These are phyloP conservation scores for Anarhynchus alexandrinus DNA, from an alignment of 2,113 vertebrate genomes.

Conservation along the genomic window DNA sequence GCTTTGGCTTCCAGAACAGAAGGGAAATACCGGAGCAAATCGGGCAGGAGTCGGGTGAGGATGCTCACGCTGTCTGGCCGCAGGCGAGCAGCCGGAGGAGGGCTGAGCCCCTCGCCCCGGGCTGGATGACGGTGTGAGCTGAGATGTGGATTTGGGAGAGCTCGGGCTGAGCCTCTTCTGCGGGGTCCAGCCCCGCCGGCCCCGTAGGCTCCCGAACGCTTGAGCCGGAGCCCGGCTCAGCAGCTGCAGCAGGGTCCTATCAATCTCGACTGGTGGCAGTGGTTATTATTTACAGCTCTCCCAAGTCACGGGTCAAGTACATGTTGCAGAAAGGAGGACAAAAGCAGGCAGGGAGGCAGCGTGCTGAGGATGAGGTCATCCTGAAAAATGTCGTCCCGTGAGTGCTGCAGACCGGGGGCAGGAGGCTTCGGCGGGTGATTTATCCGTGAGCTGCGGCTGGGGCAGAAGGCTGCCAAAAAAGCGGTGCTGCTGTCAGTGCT, in stretches of 20 bases:
- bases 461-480: neutral
- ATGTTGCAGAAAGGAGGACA: neutral
- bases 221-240: neutral
- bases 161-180: neutral
- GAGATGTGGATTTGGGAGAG: neutral
- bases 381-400: fast-evolving
- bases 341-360: neutral
- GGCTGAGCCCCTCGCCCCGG: neutral
- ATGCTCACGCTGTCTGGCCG: neutral
- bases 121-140: neutral
- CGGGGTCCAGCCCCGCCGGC: fast-evolving
- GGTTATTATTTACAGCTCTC: neutral
- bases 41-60: neutral
- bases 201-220: fast-evolving
- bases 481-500: neutral
- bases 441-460: neutral
- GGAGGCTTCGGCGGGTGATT: neutral
- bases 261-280: neutral
- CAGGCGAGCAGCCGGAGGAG: neutral
- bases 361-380: neutral
- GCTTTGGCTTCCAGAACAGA: neutral
- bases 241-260: neutral
- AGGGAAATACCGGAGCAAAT: neutral
- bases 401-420: neutral
- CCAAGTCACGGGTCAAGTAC: neutral